Base-by-base conservation (phyloP, 2,797 vertebrate species). In the Odontamblyopus lacepedii region DNA sequence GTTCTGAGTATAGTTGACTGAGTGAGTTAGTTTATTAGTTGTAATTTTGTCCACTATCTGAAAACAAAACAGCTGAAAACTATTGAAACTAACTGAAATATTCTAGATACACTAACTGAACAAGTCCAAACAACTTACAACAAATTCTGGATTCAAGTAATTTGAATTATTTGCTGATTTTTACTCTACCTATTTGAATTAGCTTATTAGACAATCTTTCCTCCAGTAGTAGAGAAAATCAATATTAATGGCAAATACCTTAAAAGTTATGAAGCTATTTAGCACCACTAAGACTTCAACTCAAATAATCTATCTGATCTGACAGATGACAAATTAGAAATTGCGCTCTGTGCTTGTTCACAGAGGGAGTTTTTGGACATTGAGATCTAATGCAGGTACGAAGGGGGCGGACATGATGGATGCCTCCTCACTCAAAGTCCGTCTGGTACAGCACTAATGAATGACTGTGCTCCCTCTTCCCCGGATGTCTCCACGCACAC, bases 371-470 rank as follows among this genome's bases (percentile, higher is more conserved):
- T 59, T 23, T 35, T 66, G 70, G 74, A 67, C 51, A 67, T 29
- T 15, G 66, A 32, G 67, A 38, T 53, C 51, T 55, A 55, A 38
- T 6, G 27, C 62, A 27, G 48, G 69, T 23, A 18, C 19, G 13
- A n/a, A 12, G 19, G 50, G 27, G 69, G 29, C 2, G 23, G 55
- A 57, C 35, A 67, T 77, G 84, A 83, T 19, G 27, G 74, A 84
- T 89, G 84, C 6, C 48, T 74, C 69, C 79, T 75, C 71, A 67
- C 79, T 84, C 74, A 57, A 78, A 85, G 77, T 89, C 83, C 85
- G 82, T 81, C 83, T 85, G 84, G 69, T 56, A 62, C 72, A 65
- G 66, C 13, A 0, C 55, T 69, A 81, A 82, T 68, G 73, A 77
- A 85, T 78, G 78, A 79, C 67, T 35, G 66, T 78, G 78, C 65